Evolutionary conservation across 2,888 invertebrate species (phyloP), one percentile per base, ranked within the genome.

Genomic region (Trichogramma dendrolimi): DNA sequence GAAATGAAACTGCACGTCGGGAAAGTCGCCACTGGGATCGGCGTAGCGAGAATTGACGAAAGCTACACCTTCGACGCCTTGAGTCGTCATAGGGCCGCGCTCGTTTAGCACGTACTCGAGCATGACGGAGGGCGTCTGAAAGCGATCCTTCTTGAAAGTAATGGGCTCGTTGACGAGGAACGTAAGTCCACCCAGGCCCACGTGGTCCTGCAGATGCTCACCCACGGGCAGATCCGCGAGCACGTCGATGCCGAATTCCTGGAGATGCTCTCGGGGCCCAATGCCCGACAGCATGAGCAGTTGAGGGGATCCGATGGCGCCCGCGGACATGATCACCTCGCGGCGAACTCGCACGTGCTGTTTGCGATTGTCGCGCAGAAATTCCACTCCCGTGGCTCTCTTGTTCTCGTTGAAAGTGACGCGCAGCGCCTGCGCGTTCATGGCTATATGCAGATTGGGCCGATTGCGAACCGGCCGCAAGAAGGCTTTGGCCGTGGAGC

Each of bases 271-370:
- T 4, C 84, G 84, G 0, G 92, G 92, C 0, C 93, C 93, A 38
- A 95, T 85, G 0, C 96, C 96, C 58, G 93, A 94, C 6, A 96
- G 76, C 94, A 96, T 93, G 67, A 97, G 82, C 27, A 97, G 74
- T 71, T 96, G 94, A 0, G 96, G 95, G 4, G 91, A 88, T 58
- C 91, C 90, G 46, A 97, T 86, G 0, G 96, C 87, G 0, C 96
- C 96, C 0, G 94, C 91, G 3, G 92, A 90, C 70, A 94, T 81
- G 6, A 96, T 85, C 0, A 96, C 86, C 78, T 94, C 94, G 58
- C 89, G 84, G 63, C 88, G 85, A 0, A 92, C 92, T 65, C 86
- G 82, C 0, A 90, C 88, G 3, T 61, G 55, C 57, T 87, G 84
- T 58, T 83, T 84, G 58, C 83, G 82, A 0, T 88, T 88, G 58